Percentiles rank a stretch among this genome's conserved stretches.
Conservation (phyloP, 2,888 invertebrate genomes). For the Brachypalpus laphriformis region DNA sequence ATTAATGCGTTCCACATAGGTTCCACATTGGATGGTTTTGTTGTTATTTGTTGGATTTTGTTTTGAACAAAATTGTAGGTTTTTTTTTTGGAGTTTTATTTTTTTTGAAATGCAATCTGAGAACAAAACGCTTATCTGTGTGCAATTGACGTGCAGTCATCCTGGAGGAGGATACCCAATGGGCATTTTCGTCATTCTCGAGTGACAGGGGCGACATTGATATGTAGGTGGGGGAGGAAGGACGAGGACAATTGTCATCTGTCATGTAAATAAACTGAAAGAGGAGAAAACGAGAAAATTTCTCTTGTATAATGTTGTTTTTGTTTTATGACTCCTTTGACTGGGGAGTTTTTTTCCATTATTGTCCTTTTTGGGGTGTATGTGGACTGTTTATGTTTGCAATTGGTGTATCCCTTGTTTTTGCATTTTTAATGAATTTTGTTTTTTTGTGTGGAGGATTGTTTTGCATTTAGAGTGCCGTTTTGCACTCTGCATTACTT, state of each 20-base stretch:
- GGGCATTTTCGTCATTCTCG: constrained; percentile 1
- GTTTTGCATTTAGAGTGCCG: not conserved
- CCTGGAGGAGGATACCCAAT: constrained; percentile 2
- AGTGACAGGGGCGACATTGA: not conserved
- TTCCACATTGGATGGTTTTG: constrained; percentile 58
- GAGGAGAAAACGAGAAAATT: constrained; percentile 27
- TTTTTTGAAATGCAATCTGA: constrained; percentile 15
- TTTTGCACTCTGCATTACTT: too few relatives aligned
- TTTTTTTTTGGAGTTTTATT: not conserved
- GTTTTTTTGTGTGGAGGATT: not conserved
- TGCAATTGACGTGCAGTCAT: constrained; percentile 43
- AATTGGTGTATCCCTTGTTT: not conserved
- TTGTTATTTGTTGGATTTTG: constrained; percentile 44
- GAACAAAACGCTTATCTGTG: constrained; percentile 33
- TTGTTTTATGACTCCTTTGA: constrained; percentile 2
- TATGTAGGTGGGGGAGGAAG: not conserved
- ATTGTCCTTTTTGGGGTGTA: constrained; percentile 26
- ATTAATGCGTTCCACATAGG: constrained; percentile 66
- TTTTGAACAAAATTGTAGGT: constrained; percentile 4
- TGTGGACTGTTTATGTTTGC: constrained; percentile 18
- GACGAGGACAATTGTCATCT: constrained; percentile 46
- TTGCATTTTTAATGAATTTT: not conserved
- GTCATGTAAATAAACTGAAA: constrained; percentile 50
- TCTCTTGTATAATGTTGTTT: constrained; percentile 6
- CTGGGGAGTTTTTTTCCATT: constrained; percentile 31